Evolutionary conservation across 2,113 vertebrate species (phyloP).

Genomic region (Chinchilla lanigera): DNA sequence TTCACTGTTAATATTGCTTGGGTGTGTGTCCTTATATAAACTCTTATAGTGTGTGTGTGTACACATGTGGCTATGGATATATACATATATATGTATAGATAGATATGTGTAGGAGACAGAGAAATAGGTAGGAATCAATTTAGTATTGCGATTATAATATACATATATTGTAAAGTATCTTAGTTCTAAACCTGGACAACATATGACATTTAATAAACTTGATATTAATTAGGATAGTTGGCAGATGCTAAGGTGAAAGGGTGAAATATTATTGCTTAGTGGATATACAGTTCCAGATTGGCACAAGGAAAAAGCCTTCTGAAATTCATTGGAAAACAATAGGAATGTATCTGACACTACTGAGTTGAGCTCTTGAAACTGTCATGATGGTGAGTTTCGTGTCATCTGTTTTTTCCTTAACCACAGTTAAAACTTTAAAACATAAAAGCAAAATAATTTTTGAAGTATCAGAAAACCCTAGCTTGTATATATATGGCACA

Average conservation of each 20-base stretch:
- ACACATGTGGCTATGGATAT: not conserved
- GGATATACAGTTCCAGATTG: not conserved
- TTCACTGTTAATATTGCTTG: not conserved
- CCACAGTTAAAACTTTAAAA: not conserved
- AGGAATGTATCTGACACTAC: not conserved
- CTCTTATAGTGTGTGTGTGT: not conserved
- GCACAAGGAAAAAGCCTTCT: not conserved
- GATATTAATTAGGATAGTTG: not conserved
- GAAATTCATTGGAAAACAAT: not conserved
- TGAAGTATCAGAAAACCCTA: not conserved
- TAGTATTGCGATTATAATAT: not conserved
- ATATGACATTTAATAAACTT: conserved; percentile 24
- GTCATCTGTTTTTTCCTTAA: not conserved
- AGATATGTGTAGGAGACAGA: not conserved
- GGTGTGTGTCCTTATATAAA: not conserved
- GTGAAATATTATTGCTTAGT: not conserved
- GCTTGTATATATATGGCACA: not conserved
- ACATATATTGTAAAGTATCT: not conserved
- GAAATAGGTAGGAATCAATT: not conserved
- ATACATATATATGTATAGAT: not conserved
- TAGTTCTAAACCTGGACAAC: not conserved
- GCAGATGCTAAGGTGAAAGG: not conserved
- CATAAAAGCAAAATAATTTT: not conserved
- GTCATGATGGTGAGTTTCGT: not conserved
- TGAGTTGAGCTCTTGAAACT: not conserved